Conservation (phyloP, 2,888 invertebrate species). For the Tetragonisca angustula region DNA sequence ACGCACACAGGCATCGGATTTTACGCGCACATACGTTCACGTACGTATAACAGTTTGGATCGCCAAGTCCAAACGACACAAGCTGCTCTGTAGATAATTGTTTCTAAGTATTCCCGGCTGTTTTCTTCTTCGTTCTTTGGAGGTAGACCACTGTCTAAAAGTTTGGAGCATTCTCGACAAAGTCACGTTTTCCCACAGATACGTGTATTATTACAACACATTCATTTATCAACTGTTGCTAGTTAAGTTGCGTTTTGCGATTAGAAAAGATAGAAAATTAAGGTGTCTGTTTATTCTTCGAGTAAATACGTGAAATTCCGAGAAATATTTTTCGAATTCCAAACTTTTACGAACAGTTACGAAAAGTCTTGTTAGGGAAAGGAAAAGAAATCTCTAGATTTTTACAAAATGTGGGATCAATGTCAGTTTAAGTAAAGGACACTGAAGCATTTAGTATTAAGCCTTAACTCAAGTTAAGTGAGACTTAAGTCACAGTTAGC, state of each 20-base stretch:
- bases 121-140: constrained; percentile 14
- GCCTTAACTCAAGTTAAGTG: too few species aligned
- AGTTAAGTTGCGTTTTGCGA: too few species aligned
- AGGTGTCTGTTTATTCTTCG: too few species aligned
- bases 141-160: too few species aligned
- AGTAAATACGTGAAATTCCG: too few species aligned
- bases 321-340: too few species aligned
- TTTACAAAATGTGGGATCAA: not conserved
- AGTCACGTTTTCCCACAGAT: not conserved
- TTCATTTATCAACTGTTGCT: too few species aligned
- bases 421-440: not conserved
- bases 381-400: not conserved
- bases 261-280: too few species aligned
- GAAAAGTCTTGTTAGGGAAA: not conserved
- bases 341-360: too few species aligned
- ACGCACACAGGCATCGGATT: constrained; percentile 31
- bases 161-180: too few species aligned
- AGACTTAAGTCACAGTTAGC: too few species aligned
- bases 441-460: too few species aligned
- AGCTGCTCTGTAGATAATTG: constrained; percentile 28
- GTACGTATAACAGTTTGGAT: constrained; percentile 50
- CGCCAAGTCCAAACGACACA: constrained; percentile 49
- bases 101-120: constrained; percentile 13
- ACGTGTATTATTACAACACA: not conserved
- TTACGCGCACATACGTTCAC: constrained; percentile 55